Base-by-base conservation (phyloP, 2,113 vertebrate species). In the Drymodes brunneopygia region DNA sequence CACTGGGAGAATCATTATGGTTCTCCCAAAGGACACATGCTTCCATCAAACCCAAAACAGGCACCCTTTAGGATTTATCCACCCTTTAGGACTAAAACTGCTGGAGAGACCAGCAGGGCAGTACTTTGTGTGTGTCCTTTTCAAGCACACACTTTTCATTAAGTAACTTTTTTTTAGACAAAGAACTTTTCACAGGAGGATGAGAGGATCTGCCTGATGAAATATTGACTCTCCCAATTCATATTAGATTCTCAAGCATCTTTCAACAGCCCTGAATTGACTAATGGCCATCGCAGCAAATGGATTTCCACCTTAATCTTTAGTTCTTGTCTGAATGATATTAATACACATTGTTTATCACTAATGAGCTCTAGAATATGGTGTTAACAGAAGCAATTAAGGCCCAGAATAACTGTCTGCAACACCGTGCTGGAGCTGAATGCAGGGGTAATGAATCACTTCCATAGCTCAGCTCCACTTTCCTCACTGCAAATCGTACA, bases 371-470 rank as follows among this genome's bases (percentile, higher is more conserved):
- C 86, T 82, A 94, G 94, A 94, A 94, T 92, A 81, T 94, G 81
- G 84, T 94, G 90, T 95, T 97, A 96, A 94, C 92, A 94, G 92
- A 94, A 75, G 94, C 93, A 94, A 96, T 97, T 96, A 96, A 97
- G 77, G 86, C 83, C 45, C 61, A 58, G 57, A 15, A 2, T 89
- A 94, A 93, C 86, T 91, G 51, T 81, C 94, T 95, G 88, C 60
- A 93, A 28, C 57, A n/a, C 93, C 10, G 48, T 69, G 56, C 53
- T 89, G 78, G 67, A 83, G 62, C 54, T 85, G 91, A 94, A 85
- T 92, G 80, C 90, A 65, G 2, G 22, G 65, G 69, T 94, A 95
- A 96, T 96, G 94, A 95, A 96, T 96, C 86, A 93, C 50, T 85
- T 75, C 72, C 73, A 56, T 5, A 71, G 79, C 51, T 95, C 67